A percentile compares a stretch with the other conserved stretches of the same genome.
Evolutionary conservation across 2,113 vertebrate species (phyloP).

Genomic region (Aleadryas rufinucha): DNA sequence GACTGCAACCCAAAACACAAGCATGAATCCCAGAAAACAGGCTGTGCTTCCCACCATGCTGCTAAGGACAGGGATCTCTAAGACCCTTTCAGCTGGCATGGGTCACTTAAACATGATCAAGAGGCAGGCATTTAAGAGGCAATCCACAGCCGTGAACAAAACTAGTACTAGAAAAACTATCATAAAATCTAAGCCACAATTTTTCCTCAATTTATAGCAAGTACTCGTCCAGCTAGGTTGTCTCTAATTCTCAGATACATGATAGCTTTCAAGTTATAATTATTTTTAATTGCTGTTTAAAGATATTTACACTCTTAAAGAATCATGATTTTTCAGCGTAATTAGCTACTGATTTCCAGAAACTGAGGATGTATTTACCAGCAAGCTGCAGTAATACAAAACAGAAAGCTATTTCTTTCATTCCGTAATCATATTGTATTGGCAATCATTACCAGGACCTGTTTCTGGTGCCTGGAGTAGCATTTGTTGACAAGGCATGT

Average conservation of each 20-base stretch:
- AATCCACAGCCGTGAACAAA: background rate
- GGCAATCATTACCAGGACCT: background rate
- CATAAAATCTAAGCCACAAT: background rate
- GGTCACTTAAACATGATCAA: background rate
- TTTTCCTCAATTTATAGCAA: background rate
- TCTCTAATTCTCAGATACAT: background rate
- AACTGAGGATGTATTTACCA: background rate
- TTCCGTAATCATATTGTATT: background rate
- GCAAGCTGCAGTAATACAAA: background rate
- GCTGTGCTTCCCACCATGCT: background rate
- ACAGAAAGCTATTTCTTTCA: background rate
- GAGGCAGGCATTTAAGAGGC: background rate
- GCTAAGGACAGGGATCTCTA: background rate
- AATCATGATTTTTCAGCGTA: background rate
- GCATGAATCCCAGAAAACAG: background rate
- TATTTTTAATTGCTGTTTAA: conserved; percentile 27
- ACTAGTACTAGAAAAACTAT: background rate
- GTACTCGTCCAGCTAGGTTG: background rate
- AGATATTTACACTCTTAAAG: conserved; percentile 3
- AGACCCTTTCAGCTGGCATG: background rate
- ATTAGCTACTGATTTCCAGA: background rate
- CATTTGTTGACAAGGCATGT: background rate
- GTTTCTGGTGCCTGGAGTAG: background rate
- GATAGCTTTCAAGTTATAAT: background rate
- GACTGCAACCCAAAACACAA: background rate